Evolutionary conservation across 2,797 vertebrate genomes (phyloP), one percentile per base, ranked within the genome.

Genomic region (Xiphophorus birchmanni): DNA sequence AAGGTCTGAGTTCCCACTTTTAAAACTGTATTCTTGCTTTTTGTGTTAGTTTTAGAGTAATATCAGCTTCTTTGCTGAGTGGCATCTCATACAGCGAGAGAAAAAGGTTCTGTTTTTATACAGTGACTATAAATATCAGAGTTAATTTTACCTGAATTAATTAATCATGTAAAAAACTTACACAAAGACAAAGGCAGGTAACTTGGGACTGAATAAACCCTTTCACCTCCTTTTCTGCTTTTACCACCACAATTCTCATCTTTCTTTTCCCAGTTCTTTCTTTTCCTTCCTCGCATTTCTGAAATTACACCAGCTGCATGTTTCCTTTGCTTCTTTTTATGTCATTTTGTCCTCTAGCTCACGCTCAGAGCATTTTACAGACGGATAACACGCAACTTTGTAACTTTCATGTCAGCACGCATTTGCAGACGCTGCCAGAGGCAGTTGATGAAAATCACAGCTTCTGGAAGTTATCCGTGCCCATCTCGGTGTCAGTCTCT

Each of bases 401-500:
- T 81, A 81, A 76, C 76, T 40, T 63, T 85, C 29, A 9, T 76
- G 78, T 40, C 47, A 17, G 4, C 42, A 17, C 0, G 77, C 29
- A 63, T 47, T 13, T 58, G 72, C 74, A 52, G 56, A 76, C 71
- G 52, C 3, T 48, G 81, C 86, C 87, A 52, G 44, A 79, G 85
- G 86, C 21, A 40, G 45, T 78, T 52, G 73, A 58, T 77, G 65
- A 75, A 84, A 50, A 21, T 80, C 67, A 84, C 67, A 60, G 37
- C 78, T 83, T 76, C 76, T 82, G 83, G 37, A 76, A 84, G 74
- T 77, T 78, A 75, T 81, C 75, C 44, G 40, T 73, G 73, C 56
- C 48, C 67, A 21, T 32, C 71, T 47, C 21, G 13, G 47, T 78
- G 47, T 67, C 26, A 40, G 17, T 32, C 29, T 77, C 67, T 47